phyloP scores from a whole-genome alignment of 2,888 invertebrate genomes.

The Smittia aterrima region DNA sequence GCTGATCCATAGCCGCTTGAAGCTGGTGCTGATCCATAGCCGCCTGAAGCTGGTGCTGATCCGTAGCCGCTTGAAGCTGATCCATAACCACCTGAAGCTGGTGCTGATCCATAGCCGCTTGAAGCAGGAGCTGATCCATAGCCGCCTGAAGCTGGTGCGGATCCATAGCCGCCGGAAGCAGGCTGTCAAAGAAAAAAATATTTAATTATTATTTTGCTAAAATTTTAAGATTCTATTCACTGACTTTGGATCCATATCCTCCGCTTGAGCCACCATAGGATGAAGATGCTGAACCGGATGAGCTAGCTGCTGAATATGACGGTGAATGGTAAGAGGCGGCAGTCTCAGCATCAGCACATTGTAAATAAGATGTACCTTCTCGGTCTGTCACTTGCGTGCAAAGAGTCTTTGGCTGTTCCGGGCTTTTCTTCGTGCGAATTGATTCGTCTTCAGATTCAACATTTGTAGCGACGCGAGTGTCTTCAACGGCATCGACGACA shows the following conservation, averaged over 20 bases:
- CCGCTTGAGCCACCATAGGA: too few species aligned
- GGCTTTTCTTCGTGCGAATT: background rate
- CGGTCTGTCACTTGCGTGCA: background rate
- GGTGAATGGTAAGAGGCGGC: background rate
- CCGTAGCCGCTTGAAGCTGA: background rate
- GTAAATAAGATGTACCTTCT: background rate
- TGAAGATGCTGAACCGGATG: background rate
- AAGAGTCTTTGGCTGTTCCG: background rate
- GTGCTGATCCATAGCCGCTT: background rate
- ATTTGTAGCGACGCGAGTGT: background rate
- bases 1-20: background rate
- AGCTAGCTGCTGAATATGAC: background rate
- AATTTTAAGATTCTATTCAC: too few species aligned
- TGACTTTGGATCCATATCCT: too few species aligned
- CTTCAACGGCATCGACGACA: background rate
- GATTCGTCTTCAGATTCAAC: background rate
- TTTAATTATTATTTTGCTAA: background rate
- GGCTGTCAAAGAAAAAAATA: background rate
- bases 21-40: background rate
- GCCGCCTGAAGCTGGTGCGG: too few species aligned
- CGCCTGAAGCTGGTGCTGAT: background rate
- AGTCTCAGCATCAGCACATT: background rate
- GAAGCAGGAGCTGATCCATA: too few species aligned
- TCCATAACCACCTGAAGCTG: background rate
- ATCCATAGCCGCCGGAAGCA: too few species aligned